phyloP scores from a whole-genome alignment of 2,888 invertebrate species.

The Ornithoptera priamus region DNA sequence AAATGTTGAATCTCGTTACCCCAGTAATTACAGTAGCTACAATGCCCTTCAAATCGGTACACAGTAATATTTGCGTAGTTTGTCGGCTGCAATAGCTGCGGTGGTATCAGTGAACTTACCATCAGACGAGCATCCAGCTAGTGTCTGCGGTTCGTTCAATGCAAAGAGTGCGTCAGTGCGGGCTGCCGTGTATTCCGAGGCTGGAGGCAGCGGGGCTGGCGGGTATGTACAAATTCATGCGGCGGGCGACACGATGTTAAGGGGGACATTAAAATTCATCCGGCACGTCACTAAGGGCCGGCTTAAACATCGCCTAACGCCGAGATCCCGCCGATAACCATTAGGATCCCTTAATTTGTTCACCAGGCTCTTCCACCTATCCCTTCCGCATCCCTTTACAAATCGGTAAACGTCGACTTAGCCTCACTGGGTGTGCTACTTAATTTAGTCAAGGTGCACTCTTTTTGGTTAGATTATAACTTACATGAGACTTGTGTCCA shows the following conservation, averaged over 20 bases:
- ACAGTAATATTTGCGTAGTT: no score
- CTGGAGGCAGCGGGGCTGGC: conserved; percentile 7
- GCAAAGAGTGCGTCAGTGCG: no score
- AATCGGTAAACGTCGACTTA: conserved; percentile 62
- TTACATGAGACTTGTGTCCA: no score
- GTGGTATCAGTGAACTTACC: no score
- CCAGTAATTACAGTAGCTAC: no score
- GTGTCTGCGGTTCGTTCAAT: no score
- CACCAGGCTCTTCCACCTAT: conserved; percentile 71
- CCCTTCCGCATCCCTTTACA: conserved; percentile 76
- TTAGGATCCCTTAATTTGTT: conserved; percentile 78
- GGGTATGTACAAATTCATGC: conserved; percentile 36
- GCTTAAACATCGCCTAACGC: conserved; percentile 59
- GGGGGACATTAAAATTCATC: conserved; percentile 75
- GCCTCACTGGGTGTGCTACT: conserved; percentile 45
- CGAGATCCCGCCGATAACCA: conserved; percentile 73
- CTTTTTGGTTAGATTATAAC: no score
- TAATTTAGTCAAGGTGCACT: background rate
- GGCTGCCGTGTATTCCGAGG: background rate
- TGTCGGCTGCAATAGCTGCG: no score
- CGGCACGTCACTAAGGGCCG: conserved; percentile 58
- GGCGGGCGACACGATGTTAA: conserved; percentile 33
- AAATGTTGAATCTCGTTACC: no score
- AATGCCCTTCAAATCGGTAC: no score
- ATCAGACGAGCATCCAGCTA: no score